Evolutionary conservation across 2,797 vertebrate genomes (phyloP).

Genomic region (Ara ararauna): DNA sequence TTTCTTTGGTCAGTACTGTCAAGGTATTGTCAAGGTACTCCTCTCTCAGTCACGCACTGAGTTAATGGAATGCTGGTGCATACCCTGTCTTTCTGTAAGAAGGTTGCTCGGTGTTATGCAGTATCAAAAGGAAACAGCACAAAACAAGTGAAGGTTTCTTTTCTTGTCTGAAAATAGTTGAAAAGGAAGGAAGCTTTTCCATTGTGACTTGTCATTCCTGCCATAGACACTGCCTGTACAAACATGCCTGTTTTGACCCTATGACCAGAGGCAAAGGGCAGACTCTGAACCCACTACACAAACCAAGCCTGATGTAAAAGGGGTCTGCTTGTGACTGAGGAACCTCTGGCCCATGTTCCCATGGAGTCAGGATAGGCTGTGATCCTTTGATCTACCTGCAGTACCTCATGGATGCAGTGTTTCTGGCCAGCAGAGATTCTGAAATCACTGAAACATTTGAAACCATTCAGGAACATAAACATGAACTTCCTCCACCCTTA

Average conservation of each 20-base stretch:
- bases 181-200: neutral
- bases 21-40: neutral
- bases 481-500: accelerated
- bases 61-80: neutral
- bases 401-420: neutral
- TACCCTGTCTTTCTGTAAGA: neutral
- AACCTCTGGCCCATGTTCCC: neutral
- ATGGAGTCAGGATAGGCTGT: neutral
- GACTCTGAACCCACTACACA: neutral
- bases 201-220: neutral
- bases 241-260: neutral
- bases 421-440: neutral
- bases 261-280: neutral
- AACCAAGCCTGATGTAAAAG: neutral
- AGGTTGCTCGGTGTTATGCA: accelerated
- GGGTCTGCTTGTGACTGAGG: neutral
- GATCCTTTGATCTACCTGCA: neutral
- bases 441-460: neutral
- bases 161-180: neutral
- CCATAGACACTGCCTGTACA: neutral
- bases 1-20: neutral
- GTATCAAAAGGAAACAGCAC: neutral
- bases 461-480: neutral
- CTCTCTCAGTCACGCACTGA: neutral
- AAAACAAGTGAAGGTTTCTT: neutral